Evolutionary conservation across 2,888 invertebrate genomes (phyloP).

Genomic region (Diadromus collaris): DNA sequence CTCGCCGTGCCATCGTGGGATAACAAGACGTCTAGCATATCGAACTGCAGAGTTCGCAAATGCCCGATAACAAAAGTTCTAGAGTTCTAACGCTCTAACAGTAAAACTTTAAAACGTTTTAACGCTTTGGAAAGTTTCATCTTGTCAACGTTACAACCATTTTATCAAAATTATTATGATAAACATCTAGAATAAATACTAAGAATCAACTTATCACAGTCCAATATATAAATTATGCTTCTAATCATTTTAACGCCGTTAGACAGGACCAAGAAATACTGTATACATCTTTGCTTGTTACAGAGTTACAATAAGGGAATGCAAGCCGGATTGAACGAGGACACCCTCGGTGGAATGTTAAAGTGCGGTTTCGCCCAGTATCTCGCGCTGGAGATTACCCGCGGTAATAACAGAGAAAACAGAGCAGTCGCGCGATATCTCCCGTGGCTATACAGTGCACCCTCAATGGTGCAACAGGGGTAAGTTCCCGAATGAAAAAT

Average conservation of each 20-base stretch:
- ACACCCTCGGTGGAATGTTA: slow-evolving; percentile 97
- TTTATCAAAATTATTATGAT: too few species aligned
- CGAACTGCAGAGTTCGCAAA: too few species aligned
- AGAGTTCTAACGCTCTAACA: too few species aligned
- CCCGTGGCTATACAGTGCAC: slow-evolving; percentile 95
- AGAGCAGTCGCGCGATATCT: slow-evolving; percentile 90
- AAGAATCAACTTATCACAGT: not conserved
- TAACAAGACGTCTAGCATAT: too few species aligned
- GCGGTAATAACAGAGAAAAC: slow-evolving; percentile 92
- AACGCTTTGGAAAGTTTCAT: too few species aligned
- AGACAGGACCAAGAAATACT: not conserved
- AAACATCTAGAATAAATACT: too few species aligned
- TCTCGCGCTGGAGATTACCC: slow-evolving; percentile 95
- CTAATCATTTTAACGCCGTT: not conserved
- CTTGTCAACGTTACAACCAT: too few species aligned
- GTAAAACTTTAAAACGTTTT: too few species aligned
- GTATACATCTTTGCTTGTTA: slow-evolving; percentile 60
- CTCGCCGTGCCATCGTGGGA: too few species aligned
- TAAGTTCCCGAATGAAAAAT: slow-evolving; percentile 73
- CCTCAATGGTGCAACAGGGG: slow-evolving; percentile 91
- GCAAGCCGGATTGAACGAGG: slow-evolving; percentile 92
- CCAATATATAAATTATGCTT: not conserved
- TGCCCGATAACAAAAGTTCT: too few species aligned
- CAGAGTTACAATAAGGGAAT: slow-evolving; percentile 88
- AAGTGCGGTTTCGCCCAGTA: slow-evolving; percentile 98